Conservation (phyloP, 2,797 vertebrate species). For the Argentina silus region DNA sequence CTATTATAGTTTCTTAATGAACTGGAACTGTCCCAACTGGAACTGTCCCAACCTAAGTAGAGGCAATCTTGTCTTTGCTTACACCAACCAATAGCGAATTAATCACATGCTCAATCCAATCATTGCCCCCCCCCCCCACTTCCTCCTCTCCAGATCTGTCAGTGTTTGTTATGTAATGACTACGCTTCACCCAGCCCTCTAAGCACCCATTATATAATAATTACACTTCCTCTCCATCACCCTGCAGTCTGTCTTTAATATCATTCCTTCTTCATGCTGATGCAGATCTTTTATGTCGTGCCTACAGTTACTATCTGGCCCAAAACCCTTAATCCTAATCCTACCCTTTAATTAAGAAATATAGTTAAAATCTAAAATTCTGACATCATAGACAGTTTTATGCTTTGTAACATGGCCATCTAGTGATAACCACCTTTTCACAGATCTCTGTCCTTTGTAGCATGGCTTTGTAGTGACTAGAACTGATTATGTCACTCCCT, state of each 20-base stretch:
- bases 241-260: constrained; percentile 41
- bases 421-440: too few relatives aligned
- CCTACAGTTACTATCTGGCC: too few relatives aligned
- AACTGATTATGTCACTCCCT: background rate
- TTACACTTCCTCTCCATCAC: constrained; percentile 47
- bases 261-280: too few relatives aligned
- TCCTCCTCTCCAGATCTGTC: constrained; percentile 5
- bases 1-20: background rate
- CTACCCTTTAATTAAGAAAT: too few relatives aligned
- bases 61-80: constrained; percentile 16
- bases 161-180: constrained; percentile 49
- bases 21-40: background rate
- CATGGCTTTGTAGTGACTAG: too few relatives aligned
- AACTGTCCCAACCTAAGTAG: background rate
- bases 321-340: too few relatives aligned
- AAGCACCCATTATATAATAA: constrained; percentile 62
- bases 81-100: constrained; percentile 41
- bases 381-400: too few relatives aligned
- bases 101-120: constrained; percentile 47
- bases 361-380: too few relatives aligned
- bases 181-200: constrained; percentile 35
- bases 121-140: constrained; percentile 28
- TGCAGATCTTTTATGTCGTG: too few relatives aligned
- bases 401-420: too few relatives aligned
- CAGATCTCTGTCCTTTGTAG: too few relatives aligned